Evolutionary conservation across 2,888 invertebrate genomes (phyloP).

Genomic region (Cataglyphis cursor): DNA sequence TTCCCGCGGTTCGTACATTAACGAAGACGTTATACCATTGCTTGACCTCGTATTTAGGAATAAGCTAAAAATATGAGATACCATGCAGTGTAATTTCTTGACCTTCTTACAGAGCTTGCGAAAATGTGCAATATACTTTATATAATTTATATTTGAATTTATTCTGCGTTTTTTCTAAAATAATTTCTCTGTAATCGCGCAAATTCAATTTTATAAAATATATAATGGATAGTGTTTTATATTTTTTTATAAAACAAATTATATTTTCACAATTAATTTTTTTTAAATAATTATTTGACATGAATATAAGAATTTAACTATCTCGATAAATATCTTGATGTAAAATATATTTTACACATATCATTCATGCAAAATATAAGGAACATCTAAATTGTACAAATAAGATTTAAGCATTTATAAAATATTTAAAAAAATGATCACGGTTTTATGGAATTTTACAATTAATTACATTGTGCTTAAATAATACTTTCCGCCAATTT

Average conservation of each 20-base stretch:
- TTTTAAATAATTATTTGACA: not conserved
- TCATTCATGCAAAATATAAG: not conserved
- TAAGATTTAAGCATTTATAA: not conserved
- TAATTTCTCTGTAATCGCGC: not conserved
- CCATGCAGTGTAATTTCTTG: not conserved
- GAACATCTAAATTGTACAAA: not conserved
- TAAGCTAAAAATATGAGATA: not conserved
- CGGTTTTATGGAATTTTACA: slow-evolving; percentile 22
- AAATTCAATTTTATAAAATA: slow-evolving; percentile 13
- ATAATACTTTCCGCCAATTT: slow-evolving; percentile 1
- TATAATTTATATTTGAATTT: slow-evolving; percentile 25
- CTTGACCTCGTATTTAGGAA: slow-evolving; percentile 36
- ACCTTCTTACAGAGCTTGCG: not conserved
- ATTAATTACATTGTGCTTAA: slow-evolving; percentile 10
- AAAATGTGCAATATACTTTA: not conserved
- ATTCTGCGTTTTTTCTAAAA: not conserved
- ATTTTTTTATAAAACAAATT: not conserved
- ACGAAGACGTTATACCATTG: slow-evolving; percentile 21
- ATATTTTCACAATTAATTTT: not conserved
- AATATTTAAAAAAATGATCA: not conserved
- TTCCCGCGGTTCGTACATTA: slow-evolving; percentile 59
- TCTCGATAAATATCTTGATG: not conserved
- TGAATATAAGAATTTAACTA: not conserved
- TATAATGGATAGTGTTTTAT: slow-evolving; percentile 8
- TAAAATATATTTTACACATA: not conserved